phyloP scores from a whole-genome alignment of 2,797 vertebrate species.

The Hipposideros larvatus region DNA sequence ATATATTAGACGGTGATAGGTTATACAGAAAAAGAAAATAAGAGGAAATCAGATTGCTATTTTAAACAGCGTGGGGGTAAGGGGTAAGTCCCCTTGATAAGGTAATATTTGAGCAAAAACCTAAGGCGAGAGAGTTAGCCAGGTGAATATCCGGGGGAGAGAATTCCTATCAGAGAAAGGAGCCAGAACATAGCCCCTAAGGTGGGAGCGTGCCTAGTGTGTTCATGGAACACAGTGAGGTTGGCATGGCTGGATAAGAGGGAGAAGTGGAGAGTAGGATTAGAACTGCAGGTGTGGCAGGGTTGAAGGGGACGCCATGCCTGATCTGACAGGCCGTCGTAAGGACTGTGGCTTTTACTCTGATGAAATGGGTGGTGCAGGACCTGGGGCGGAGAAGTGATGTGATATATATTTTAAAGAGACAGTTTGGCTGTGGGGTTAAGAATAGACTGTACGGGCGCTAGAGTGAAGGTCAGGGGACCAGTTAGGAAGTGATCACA shows the following conservation, averaged over 20 bases:
- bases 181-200: background rate
- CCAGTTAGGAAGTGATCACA: background rate
- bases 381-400: background rate
- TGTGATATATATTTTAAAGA: background rate
- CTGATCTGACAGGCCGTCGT: background rate
- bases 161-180: background rate
- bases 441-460: background rate
- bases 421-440: background rate
- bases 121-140: background rate
- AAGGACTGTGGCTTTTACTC: background rate
- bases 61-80: background rate
- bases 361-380: background rate
- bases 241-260: background rate
- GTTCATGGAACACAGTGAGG: background rate
- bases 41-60: background rate
- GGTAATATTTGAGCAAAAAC: background rate
- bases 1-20: background rate
- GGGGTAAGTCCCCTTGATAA: background rate
- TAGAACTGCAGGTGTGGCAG: too few species aligned
- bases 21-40: background rate
- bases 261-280: background rate
- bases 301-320: background rate
- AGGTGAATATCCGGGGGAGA: background rate
- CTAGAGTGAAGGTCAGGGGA: background rate
- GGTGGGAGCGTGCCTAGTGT: background rate